Evolutionary conservation across 2,113 vertebrate genomes (phyloP).

Genomic region (Hymenochirus boettgeri): DNA sequence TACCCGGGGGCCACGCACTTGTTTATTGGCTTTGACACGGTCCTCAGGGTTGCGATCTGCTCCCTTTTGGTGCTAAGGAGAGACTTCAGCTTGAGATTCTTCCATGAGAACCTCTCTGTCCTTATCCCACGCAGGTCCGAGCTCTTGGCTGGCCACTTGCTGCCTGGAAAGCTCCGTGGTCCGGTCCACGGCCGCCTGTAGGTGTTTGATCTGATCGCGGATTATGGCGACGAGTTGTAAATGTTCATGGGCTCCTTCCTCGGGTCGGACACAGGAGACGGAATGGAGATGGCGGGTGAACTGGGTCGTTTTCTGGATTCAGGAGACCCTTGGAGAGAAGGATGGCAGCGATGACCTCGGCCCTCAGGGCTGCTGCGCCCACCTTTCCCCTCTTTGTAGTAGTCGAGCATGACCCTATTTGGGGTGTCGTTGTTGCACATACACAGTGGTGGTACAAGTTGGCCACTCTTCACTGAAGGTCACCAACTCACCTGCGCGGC

Average conservation of each 20-base stretch:
- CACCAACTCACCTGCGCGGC: slow-evolving; percentile 91
- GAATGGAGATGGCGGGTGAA: slow-evolving; percentile 72
- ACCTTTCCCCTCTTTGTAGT: slow-evolving; percentile 89
- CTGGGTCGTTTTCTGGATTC: slow-evolving; percentile 61
- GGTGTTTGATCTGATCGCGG: slow-evolving; percentile 91
- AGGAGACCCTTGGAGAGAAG: slow-evolving; percentile 70
- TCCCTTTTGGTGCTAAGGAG: slow-evolving; percentile 95
- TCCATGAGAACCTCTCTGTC: slow-evolving; percentile 93
- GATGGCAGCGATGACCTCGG: slow-evolving; percentile 76
- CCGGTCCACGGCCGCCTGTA: slow-evolving; percentile 92
- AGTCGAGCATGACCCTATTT: slow-evolving; percentile 94
- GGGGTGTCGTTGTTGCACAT: slow-evolving; percentile 99
- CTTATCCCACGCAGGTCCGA: slow-evolving; percentile 81
- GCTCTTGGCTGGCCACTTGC: slow-evolving; percentile 83
- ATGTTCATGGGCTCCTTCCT: slow-evolving; percentile 79
- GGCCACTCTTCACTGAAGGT: slow-evolving; percentile 94
- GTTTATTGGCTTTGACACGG: slow-evolving; percentile 97
- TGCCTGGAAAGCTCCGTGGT: slow-evolving; percentile 89
- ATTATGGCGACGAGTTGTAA: slow-evolving; percentile 95
- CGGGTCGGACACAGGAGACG: slow-evolving; percentile 68
- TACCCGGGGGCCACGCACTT: too few species aligned
- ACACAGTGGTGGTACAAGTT: slow-evolving; percentile 94
- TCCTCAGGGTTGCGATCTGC: slow-evolving; percentile 94
- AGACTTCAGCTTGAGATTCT: slow-evolving; percentile 96
- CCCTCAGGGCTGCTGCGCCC: slow-evolving; percentile 76